Conservation (phyloP, 2,797 vertebrate genomes). For the Gastrophryne carolinensis region DNA sequence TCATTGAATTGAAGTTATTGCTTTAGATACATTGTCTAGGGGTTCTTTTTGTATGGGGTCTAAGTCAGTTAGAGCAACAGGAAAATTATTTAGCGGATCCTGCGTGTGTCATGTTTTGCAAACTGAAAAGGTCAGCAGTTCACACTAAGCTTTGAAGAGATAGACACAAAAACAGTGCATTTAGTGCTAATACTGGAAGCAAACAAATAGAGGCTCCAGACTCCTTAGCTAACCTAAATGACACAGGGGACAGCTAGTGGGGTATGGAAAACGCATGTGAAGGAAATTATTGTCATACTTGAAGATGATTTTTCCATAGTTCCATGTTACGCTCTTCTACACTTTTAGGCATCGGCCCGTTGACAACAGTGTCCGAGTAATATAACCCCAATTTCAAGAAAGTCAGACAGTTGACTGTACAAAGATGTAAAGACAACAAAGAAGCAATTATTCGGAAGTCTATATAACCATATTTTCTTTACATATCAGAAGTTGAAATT, state of each 20-base stretch:
- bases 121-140: slow-evolving; percentile 66
- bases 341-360: no score
- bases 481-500: no score
- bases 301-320: background rate
- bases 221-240: slow-evolving; percentile 8
- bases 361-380: no score
- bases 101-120: slow-evolving; percentile 62
- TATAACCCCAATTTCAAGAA: no score
- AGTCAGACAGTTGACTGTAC: no score
- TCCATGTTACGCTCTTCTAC: no score
- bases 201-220: slow-evolving; percentile 44
- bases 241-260: slow-evolving; percentile 7
- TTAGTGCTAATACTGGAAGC: slow-evolving; percentile 57
- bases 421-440: no score
- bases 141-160: slow-evolving; percentile 62
- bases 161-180: slow-evolving; percentile 59
- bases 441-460: no score
- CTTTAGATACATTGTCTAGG: no score
- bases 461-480: no score
- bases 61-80: background rate
- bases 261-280: slow-evolving; percentile 20
- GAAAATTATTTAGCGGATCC: background rate
- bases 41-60: no score
- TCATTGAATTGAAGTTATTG: no score
- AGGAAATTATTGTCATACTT: background rate